Base-by-base conservation (phyloP, 2,797 vertebrate genomes). In the Delichon dasypus region DNA sequence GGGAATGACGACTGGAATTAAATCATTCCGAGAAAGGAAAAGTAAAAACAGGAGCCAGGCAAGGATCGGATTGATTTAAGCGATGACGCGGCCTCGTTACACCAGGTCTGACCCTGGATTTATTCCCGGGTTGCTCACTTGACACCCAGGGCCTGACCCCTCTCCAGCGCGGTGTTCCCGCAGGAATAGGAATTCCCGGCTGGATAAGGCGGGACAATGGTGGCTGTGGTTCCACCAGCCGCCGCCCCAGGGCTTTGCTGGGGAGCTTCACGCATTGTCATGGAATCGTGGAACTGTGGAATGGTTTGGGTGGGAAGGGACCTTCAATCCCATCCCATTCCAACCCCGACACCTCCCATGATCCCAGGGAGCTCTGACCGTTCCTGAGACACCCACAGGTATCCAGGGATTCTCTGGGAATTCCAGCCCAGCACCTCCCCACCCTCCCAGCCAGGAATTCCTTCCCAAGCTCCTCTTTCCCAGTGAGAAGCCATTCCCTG, bases 41-140 rank as follows among this genome's bases (percentile, higher is more conserved):
- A 8, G 34, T 5, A 7, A 54, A n/a, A 55, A 6, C 3, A 16
- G 45, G 40, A 54, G 3, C 1, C 4, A 16, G 20, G n/a, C 36
- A 23, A 34, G n/a, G 2, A 12, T 5, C 16, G 16, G 64, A 78
- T 0, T 14, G 20, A 34, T 29, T n/a, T 7, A 19, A 60, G 45
- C 0, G 21, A 29, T 18, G 50, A 11, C 20, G 36, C 36, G 36
- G 36, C 36, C 36, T 38, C 36, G 36, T 38, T 38, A 38, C 36
- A 38, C 36, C 36, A 38, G 36, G 36, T 38, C 36, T 38, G 36
- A 38, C 10, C 36, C 36, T 38, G 36, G 36, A 38, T 38, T 38
- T 38, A 38, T 10, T 38, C 36, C 36, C 36, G 36, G 36, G 36
- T 38, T 38, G 36, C 36, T 10, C 36, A 38, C 36, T 38, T 38